Percentiles rank a stretch among this genome's conserved stretches.
These are phyloP conservation scores for Scaptomyza reducta DNA, from an alignment of 2,888 invertebrate genomes.

Conservation along the genomic window DNA sequence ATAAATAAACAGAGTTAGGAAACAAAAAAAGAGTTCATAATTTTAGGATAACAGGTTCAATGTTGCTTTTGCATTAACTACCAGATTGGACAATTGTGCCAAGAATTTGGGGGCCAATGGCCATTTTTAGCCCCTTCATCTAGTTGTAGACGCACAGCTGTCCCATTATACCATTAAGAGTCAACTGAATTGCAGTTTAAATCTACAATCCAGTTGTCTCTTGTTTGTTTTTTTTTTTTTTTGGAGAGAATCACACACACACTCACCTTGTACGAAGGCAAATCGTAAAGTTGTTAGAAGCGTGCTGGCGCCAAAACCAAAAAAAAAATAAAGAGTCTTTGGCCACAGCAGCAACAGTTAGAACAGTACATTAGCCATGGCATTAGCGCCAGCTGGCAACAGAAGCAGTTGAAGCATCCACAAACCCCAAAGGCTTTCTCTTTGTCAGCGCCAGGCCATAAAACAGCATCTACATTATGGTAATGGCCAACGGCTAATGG, in stretches of 20 bases:
- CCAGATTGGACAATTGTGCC: neutral
- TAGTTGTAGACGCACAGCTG: constrained; percentile 16
- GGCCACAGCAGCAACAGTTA: constrained; percentile 26
- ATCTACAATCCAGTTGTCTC: neutral
- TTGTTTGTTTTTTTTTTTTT: neutral
- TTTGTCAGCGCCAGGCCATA: constrained; percentile 48
- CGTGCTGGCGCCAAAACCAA: neutral
- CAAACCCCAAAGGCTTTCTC: constrained; percentile 44
- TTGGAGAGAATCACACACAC: neutral
- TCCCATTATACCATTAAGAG: constrained; percentile 38
- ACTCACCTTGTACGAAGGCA: constrained; percentile 32
- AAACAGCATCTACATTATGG: constrained; percentile 69
- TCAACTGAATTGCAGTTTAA: constrained; percentile 42
- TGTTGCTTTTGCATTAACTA: neutral
- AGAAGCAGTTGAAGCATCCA: neutral
- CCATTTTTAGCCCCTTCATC: constrained; percentile 21
- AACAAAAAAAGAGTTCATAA: too few species aligned
- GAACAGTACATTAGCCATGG: constrained; percentile 50
- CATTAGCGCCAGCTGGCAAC: constrained; percentile 66
- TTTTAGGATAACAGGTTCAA: neutral
- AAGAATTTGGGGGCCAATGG: constrained; percentile 5
- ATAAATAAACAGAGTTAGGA: neutral
- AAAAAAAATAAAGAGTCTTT: neutral
- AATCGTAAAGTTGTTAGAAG: constrained; percentile 54
- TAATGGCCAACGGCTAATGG: constrained; percentile 38